phyloP scores from a whole-genome alignment of 2,888 invertebrate species.

The Epistrophe grossulariae region DNA sequence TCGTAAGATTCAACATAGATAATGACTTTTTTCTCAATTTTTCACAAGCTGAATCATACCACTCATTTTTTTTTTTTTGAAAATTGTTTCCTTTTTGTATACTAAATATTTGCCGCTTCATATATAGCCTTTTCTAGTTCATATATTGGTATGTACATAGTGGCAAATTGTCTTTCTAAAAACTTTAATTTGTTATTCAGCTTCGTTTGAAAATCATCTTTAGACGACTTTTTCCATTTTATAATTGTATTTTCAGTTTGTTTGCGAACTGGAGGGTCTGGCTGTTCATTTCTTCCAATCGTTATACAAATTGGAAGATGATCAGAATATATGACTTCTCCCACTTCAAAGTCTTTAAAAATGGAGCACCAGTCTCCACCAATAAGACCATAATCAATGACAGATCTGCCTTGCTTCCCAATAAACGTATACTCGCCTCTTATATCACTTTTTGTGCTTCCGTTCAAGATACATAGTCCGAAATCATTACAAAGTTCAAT shows the following conservation, averaged over 20 bases:
- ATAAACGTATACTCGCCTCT: not conserved
- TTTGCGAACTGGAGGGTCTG: not conserved
- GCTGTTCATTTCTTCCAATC: not conserved
- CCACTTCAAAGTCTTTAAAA: not conserved
- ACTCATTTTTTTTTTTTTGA: too few relatives aligned
- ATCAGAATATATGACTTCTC: not conserved
- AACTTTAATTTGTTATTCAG: too few relatives aligned
- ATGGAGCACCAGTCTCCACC: not conserved
- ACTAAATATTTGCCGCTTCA: too few relatives aligned
- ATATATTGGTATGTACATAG: not conserved
- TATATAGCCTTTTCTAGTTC: not conserved
- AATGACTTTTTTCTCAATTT: too few relatives aligned
- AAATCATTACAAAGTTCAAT: not conserved
- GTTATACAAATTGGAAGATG: not conserved
- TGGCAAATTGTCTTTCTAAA: not conserved
- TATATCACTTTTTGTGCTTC: not conserved
- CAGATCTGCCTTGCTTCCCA: not conserved
- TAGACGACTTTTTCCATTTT: not conserved
- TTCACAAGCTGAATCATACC: too few relatives aligned
- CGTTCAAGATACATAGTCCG: not conserved
- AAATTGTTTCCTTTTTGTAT: too few relatives aligned
- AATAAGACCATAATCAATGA: not conserved
- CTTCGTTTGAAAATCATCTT: not conserved
- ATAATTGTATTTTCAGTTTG: not conserved
- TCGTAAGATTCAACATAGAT: too few relatives aligned